Evolutionary conservation across 2,113 vertebrate species (phyloP), one percentile per base, ranked within the genome.

Genomic region (Desmodus rotundus): DNA sequence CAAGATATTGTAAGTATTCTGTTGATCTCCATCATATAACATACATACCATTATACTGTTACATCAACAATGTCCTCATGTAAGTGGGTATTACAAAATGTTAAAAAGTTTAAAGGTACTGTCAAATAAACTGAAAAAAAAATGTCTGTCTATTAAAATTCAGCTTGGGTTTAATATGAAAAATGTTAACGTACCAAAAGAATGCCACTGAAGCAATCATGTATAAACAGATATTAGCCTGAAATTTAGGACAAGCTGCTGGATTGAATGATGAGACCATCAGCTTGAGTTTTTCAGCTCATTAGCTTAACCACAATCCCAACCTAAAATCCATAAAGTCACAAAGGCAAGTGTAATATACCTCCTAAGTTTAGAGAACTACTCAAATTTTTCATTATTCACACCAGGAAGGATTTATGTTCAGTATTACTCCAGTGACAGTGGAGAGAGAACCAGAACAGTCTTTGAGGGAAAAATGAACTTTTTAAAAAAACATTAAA

Each of bases 211-310:
- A 96, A 95, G 90, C 82, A 82, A 97, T 97, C 81, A 20, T 87
- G 90, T 96, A 89, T 77, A 92, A 97, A 96, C 76, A 97, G 95
- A 81, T 96, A 97, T 95, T 96, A 98, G 89, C 52, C 92, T 93
- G 96, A 96, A 98, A 97, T 70, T 95, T 95, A 95, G 97, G 92
- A 97, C 87, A 97, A 87, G 93, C 82, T 97, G 92, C 91, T 96
- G 28, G 94, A 91, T 92, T 98, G 97, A 98, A 97, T 97, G 97
- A 98, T 98, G 96, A 97, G 95, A 86, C 96, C 95, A 96, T 97
- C 97, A 98, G 24, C 85, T 93, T 5, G 24, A 97, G 95, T 94
- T 97, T 97, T 98, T 95, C 97, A 98, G 97, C 90, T 97, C 98
- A 98, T 98, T 98, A 98, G 96, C 96, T 97, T 91, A 97, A 93